phyloP scores from a whole-genome alignment of 1,140 invertebrate species.

The Neodiprion virginianus region DNA sequence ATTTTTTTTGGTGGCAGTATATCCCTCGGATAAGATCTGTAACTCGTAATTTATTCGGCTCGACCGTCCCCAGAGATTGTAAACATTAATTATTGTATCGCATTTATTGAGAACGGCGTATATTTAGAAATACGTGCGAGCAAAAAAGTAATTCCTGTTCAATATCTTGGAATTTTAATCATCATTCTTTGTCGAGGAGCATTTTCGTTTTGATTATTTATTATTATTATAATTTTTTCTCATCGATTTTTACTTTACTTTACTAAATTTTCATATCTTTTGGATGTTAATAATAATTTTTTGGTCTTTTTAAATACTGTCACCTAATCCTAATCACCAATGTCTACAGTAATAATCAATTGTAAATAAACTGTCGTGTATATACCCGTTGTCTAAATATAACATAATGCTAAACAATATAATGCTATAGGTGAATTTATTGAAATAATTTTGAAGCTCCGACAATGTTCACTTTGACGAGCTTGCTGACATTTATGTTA shows the following conservation, averaged over 20 bases:
- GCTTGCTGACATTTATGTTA: neutral
- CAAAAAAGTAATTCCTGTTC: no score
- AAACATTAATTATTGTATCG: neutral
- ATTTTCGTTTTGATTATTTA: no score
- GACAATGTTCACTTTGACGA: no score
- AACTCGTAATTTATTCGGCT: neutral
- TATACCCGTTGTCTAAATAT: neutral
- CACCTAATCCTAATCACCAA: neutral
- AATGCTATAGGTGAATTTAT: neutral
- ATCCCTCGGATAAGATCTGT: neutral
- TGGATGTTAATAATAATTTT: neutral
- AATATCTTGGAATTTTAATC: no score
- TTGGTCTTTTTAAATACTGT: neutral
- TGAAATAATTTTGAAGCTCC: no score
- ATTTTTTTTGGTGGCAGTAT: neutral
- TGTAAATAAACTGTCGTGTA: conserved; percentile 7
- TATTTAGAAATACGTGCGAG: no score
- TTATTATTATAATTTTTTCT: no score
- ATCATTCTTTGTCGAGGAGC: no score
- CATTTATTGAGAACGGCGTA: no score
- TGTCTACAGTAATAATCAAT: neutral
- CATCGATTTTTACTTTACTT: neutral
- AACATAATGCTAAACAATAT: neutral
- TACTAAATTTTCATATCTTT: neutral
- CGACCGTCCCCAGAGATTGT: neutral